Evolutionary conservation across 2,888 invertebrate species (phyloP).

Genomic region (Camponotus fellah): DNA sequence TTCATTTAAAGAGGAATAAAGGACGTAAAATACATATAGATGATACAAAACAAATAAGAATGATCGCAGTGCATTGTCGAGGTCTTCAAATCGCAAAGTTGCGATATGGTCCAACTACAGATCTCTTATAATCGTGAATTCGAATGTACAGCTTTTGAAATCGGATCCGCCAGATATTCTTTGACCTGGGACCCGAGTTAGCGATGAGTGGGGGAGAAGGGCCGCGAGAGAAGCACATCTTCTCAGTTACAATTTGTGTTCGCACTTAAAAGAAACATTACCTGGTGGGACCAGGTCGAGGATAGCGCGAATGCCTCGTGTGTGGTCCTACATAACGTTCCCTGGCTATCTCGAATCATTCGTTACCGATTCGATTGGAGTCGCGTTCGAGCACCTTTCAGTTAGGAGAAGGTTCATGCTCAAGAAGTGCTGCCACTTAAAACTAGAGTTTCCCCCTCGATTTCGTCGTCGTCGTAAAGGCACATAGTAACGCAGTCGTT

Average conservation of each 20-base stretch:
- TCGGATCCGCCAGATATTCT: slow-evolving; percentile 83
- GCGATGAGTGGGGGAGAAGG: slow-evolving; percentile 56
- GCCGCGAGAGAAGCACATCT: slow-evolving; percentile 77
- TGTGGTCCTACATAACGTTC: slow-evolving; percentile 81
- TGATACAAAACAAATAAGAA: slow-evolving; percentile 59
- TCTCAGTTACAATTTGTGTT: slow-evolving; percentile 86
- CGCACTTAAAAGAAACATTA: slow-evolving; percentile 86
- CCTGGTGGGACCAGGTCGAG: slow-evolving; percentile 79
- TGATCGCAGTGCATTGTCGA: slow-evolving; percentile 37
- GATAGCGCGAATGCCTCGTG: slow-evolving; percentile 80
- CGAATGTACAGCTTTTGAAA: slow-evolving; percentile 83
- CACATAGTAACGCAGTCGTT: slow-evolving; percentile 42
- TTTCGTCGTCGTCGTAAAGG: slow-evolving; percentile 34
- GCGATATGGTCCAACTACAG: slow-evolving; percentile 62
- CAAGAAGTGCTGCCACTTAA: slow-evolving; percentile 68
- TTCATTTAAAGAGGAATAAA: neutral
- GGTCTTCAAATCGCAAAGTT: slow-evolving; percentile 53
- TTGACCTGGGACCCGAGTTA: slow-evolving; percentile 72
- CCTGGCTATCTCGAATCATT: slow-evolving; percentile 83
- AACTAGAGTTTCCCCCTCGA: slow-evolving; percentile 59
- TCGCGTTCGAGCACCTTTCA: slow-evolving; percentile 62
- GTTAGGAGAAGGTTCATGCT: slow-evolving; percentile 36
- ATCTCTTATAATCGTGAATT: slow-evolving; percentile 75
- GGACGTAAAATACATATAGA: neutral
- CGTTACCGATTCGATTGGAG: slow-evolving; percentile 84